Percentiles rank a stretch among this genome's conserved stretches.
These are phyloP conservation scores for Mesocentrotus franciscanus DNA, from an alignment of 53 echinoderm and acorn worm genomes.

Conservation along the genomic window DNA sequence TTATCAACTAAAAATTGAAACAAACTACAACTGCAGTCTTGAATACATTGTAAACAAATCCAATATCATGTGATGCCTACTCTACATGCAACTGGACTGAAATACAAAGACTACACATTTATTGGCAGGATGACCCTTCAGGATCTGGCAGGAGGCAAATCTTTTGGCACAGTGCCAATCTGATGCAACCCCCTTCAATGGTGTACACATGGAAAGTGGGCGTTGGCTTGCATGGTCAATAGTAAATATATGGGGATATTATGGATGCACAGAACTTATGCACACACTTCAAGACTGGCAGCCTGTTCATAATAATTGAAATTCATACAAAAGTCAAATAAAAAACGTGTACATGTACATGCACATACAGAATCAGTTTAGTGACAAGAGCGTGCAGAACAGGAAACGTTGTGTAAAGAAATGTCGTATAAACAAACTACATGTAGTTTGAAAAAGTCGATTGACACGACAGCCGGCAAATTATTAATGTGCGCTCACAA, in stretches of 20 bases:
- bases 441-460: no score
- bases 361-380: no score
- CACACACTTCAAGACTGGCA: no score
- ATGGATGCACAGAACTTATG: no score
- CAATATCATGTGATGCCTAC: background rate
- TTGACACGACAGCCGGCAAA: no score
- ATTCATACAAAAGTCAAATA: no score
- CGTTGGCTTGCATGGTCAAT: slow-evolving; percentile 23
- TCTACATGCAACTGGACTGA: background rate
- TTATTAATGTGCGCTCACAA: no score
- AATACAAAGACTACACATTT: background rate
- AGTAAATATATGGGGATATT: background rate
- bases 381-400: no score
- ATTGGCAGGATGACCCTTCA: background rate
- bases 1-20: background rate
- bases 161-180: slow-evolving; percentile 20
- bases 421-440: no score
- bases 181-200: background rate
- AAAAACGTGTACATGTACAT: no score
- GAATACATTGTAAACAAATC: background rate
- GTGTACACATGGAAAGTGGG: background rate
- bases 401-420: no score
- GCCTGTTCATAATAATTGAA: no score
- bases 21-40: background rate
- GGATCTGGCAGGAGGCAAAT: background rate